Conservation (phyloP, 64 coral and sea anemone species). For the Acropora tenuis region DNA sequence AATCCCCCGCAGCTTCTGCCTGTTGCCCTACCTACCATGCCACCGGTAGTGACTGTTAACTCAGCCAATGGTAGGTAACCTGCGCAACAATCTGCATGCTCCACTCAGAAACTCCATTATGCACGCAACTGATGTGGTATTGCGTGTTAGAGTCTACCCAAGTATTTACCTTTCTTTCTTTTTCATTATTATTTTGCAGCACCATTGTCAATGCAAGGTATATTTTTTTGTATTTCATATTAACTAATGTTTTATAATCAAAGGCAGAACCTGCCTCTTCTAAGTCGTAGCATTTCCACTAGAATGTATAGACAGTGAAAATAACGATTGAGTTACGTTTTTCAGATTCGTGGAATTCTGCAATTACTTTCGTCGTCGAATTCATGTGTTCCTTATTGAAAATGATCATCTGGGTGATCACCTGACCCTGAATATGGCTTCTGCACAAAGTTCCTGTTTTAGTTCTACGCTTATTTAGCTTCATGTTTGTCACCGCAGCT, state of each 20-base stretch:
- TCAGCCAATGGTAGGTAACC: constrained; percentile 2
- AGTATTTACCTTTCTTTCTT: background rate
- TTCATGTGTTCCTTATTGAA: background rate
- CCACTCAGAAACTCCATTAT: background rate
- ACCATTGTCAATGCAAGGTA: constrained; percentile 1
- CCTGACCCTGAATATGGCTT: background rate
- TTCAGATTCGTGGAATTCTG: background rate
- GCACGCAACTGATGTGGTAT: background rate
- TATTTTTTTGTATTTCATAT: background rate
- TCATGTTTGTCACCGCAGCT: too few relatives aligned
- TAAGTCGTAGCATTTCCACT: too few relatives aligned
- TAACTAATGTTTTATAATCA: too few relatives aligned
- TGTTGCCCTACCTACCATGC: constrained; percentile 24
- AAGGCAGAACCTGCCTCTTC: too few relatives aligned
- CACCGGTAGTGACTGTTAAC: background rate
- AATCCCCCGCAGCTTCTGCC: background rate
- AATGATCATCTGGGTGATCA: background rate
- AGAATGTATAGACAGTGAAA: too few relatives aligned
- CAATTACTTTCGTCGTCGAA: background rate
- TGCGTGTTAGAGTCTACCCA: too few relatives aligned
- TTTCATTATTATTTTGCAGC: background rate
- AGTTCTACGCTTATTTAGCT: too few relatives aligned
- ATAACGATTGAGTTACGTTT: too few relatives aligned
- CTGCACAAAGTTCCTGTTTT: background rate
- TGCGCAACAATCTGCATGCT: background rate